These are phyloP conservation scores for Drosophila phalerata DNA, from an alignment of 2,888 invertebrate genomes.

Conservation along the genomic window DNA sequence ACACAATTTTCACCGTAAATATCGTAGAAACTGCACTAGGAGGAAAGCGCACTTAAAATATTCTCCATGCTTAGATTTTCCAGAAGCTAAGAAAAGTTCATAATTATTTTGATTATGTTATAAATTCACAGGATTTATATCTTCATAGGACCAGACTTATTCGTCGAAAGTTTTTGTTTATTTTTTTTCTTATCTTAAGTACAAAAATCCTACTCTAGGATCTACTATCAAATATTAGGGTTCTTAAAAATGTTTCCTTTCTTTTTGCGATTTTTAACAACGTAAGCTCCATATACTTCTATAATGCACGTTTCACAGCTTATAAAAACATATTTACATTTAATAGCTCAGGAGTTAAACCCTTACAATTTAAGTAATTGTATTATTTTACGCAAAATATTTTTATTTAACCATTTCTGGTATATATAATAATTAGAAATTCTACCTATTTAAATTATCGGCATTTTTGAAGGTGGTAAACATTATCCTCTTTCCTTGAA, in stretches of 20 bases:
- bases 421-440: not conserved
- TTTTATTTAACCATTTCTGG: conserved; percentile 4
- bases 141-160: not conserved
- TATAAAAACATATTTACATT: not conserved
- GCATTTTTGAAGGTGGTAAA: not conserved
- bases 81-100: not conserved
- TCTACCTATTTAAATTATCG: not conserved
- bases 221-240: not conserved
- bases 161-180: not conserved
- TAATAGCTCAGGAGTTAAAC: conserved; percentile 2
- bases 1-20: conserved; percentile 53
- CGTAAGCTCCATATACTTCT: conserved; percentile 7
- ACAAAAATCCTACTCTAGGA: not conserved
- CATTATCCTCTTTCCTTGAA: not conserved
- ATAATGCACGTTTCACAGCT: conserved; percentile 15
- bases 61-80: not conserved
- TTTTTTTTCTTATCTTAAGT: not conserved
- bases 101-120: not conserved
- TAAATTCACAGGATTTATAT: not conserved
- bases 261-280: not conserved
- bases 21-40: conserved; percentile 60
- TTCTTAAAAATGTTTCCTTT: conserved; percentile 1
- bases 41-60: conserved; percentile 11
- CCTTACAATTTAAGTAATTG: conserved; percentile 2
- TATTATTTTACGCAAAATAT: conserved; percentile 2